phyloP scores from a whole-genome alignment of 1,140 invertebrate genomes.

The Drosophila bocki region DNA sequence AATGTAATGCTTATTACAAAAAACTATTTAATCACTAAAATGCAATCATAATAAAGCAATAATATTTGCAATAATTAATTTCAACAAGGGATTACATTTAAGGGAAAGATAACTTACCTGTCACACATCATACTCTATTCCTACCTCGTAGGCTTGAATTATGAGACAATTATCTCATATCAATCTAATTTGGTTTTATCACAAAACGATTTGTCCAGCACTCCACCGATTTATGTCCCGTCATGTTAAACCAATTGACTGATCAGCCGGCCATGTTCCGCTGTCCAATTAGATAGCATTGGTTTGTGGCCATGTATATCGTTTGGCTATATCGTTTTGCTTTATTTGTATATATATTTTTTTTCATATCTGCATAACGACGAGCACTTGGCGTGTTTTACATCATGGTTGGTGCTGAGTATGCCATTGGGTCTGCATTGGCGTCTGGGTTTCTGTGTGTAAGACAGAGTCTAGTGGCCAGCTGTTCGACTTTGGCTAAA shows the following conservation, averaged over 20 bases:
- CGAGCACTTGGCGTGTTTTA: constrained; percentile 41
- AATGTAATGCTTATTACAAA: constrained; percentile 1
- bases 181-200: constrained; percentile 56
- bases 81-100: neutral
- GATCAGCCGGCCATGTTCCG: constrained; percentile 34
- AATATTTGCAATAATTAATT: neutral
- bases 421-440: constrained; percentile 12
- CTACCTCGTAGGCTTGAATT: constrained; percentile 6
- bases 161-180: constrained; percentile 24
- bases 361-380: constrained; percentile 39
- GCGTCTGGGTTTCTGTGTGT: constrained; percentile 6
- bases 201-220: constrained; percentile 57
- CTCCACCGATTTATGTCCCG: constrained; percentile 46
- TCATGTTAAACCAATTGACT: constrained; percentile 42
- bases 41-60: neutral
- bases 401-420: constrained; percentile 37
- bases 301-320: constrained; percentile 9
- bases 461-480: constrained; percentile 14
- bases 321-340: constrained; percentile 7
- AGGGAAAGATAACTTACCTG: neutral
- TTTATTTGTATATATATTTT: constrained; percentile 1
- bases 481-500: constrained; percentile 15
- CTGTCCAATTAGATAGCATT: constrained; percentile 39
- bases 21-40: neutral
- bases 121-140: neutral